Evolutionary conservation across 2,888 invertebrate genomes (phyloP).

Genomic region (Schrankia costaestrigalis): DNA sequence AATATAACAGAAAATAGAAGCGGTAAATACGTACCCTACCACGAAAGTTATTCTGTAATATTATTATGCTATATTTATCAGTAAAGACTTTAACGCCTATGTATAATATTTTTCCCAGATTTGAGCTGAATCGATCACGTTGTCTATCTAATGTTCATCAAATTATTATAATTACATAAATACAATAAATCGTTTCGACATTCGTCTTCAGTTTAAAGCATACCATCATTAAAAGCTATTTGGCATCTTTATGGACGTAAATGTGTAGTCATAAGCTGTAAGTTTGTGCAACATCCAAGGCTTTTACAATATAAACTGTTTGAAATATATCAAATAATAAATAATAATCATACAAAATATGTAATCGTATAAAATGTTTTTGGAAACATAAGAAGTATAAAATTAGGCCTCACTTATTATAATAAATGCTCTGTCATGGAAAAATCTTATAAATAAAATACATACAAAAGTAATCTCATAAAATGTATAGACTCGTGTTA

Average conservation of each 20-base stretch:
- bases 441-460: slow-evolving; percentile 62
- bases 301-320: slow-evolving; percentile 30
- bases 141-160: slow-evolving; percentile 40
- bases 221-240: slow-evolving; percentile 69
- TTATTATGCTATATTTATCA: slow-evolving; percentile 55
- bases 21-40: slow-evolving; percentile 30
- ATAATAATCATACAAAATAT: slow-evolving; percentile 45
- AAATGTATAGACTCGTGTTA: slow-evolving; percentile 28
- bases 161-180: slow-evolving; percentile 39
- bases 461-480: slow-evolving; percentile 51
- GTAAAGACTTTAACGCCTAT: slow-evolving; percentile 47
- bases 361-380: slow-evolving; percentile 42
- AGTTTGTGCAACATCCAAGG: slow-evolving; percentile 51
- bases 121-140: slow-evolving; percentile 54
- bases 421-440: slow-evolving; percentile 76
- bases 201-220: slow-evolving; percentile 43
- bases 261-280: slow-evolving; percentile 56
- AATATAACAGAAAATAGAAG: slow-evolving; percentile 48
- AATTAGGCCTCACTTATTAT: slow-evolving; percentile 73
- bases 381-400: slow-evolving; percentile 51
- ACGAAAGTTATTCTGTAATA: slow-evolving; percentile 29
- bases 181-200: slow-evolving; percentile 40
- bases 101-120: slow-evolving; percentile 46
- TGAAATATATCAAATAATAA: slow-evolving; percentile 33
- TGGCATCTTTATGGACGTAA: slow-evolving; percentile 77